Evolutionary conservation across 2,113 vertebrate genomes (phyloP), one percentile per base, ranked within the genome.

Genomic region (Sclerurus mexicanus): DNA sequence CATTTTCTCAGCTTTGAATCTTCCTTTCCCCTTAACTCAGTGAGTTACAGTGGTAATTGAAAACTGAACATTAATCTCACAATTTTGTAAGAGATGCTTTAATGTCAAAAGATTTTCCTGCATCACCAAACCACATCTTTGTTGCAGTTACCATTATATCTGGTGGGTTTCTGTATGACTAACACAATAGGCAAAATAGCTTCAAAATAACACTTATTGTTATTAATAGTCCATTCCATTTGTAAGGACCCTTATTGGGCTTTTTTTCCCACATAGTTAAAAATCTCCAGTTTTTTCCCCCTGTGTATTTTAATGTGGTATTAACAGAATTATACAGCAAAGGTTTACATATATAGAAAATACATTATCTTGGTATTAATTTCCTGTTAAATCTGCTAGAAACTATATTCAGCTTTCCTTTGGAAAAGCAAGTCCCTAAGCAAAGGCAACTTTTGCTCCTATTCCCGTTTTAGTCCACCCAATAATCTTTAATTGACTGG

Each of bases 231-330:
- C 21, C 5, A 7, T 47, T 85, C 16, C 14, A 58, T 35, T 73
- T 89, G 30, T 46, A 60, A 6, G 37, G 14, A 88, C 13, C 6
- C 7, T 77, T 56, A 56, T 7, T 52, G 4, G 25, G 17, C 7
- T 53, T 74, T 73, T n/a, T 73, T n/a, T 11, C 76, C 27, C 14
- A 56, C 35, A 8, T 16, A 50, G 12, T 47, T 82, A 56, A 30
- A 89, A 76, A 25, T 5, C 6, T 2, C 4, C 3, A n/a, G n/a
- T 20, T 20, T 44, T 8, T 6, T 1, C 1, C 2, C 8, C 12
- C 7, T 5, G 0, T 28, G 24, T 14, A 9, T 31, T 58, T 39
- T 46, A 39, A 33, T 58, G 44, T 40, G 24, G 10, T 63, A 56
- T 69, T 62, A 85, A 56, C 14, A 82, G 30, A 17, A 49, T 55